Percentiles rank a stretch among this genome's conserved stretches.
phyloP scores from a whole-genome alignment of 2,888 invertebrate genomes.

The Notodonta dromedarius region DNA sequence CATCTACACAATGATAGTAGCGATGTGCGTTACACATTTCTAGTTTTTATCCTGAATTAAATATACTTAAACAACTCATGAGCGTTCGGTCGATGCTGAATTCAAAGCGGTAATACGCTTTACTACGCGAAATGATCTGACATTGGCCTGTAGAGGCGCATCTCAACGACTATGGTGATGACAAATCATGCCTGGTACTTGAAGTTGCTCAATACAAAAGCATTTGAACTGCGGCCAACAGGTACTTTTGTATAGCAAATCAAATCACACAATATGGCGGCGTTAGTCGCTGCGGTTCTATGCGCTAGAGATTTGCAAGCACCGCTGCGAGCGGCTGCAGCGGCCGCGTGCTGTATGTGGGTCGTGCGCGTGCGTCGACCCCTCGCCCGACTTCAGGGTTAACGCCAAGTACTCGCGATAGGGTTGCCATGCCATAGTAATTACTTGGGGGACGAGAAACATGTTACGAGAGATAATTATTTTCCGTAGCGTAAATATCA shows the following conservation, averaged over 20 bases:
- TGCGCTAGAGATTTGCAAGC: constrained; percentile 72
- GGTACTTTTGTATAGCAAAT: constrained; percentile 39
- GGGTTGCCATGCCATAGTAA: constrained; percentile 30
- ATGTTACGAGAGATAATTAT: background rate
- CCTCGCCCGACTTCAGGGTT: constrained; percentile 81
- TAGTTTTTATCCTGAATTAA: too few species aligned
- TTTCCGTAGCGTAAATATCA: too few species aligned
- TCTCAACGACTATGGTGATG: too few species aligned
- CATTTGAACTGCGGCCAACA: constrained; percentile 44
- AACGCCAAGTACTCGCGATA: constrained; percentile 50
- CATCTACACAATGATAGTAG: background rate
- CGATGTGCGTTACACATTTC: too few species aligned
- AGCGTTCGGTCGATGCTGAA: constrained; percentile 1
- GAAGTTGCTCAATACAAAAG: constrained; percentile 28
- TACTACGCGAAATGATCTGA: too few species aligned
- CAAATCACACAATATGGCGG: constrained; percentile 48
- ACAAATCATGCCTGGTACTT: too few species aligned
- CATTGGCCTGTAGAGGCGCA: too few species aligned
- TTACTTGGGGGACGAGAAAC: background rate
- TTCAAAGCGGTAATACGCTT: background rate
- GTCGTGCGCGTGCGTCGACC: constrained; percentile 77
- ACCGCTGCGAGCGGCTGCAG: constrained; percentile 52
- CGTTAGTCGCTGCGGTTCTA: constrained; percentile 43
- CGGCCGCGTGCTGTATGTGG: constrained; percentile 73
- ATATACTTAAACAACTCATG: background rate